Conservation (phyloP, 2,113 vertebrate species). For the Nannospalax galili region DNA sequence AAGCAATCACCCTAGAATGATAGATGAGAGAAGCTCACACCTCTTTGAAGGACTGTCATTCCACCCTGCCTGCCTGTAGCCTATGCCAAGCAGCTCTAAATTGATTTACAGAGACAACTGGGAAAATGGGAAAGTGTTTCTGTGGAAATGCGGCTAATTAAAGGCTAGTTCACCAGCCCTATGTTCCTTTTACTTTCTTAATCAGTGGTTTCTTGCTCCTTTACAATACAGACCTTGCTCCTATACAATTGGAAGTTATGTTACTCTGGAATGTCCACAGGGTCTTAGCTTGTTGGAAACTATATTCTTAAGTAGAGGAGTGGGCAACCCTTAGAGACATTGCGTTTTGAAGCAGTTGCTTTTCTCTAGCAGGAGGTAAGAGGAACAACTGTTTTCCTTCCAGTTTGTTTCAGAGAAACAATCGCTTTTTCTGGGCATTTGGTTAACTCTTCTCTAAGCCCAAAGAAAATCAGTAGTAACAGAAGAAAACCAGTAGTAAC, state of each 20-base stretch:
- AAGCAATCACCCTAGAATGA: constrained; percentile 68
- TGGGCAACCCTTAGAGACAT: neutral
- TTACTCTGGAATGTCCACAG: neutral
- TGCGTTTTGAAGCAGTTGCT: constrained; percentile 64
- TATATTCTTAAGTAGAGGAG: neutral
- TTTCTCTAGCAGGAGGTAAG: neutral
- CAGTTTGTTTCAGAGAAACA: constrained; percentile 70
- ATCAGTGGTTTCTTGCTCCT: neutral
- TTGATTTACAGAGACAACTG: constrained; percentile 77
- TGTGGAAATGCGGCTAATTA: constrained; percentile 63
- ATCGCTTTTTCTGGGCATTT: constrained; percentile 71
- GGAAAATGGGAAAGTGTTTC: constrained; percentile 58
- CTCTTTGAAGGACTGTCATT: constrained; percentile 72
- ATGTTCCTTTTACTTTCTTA: constrained; percentile 29
- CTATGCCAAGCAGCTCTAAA: constrained; percentile 59
- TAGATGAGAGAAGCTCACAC: constrained; percentile 76
- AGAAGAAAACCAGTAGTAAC: neutral
- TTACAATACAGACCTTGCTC: neutral
- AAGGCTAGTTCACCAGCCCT: constrained; percentile 29
- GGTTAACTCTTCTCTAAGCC: constrained; percentile 58
- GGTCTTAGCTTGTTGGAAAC: neutral
- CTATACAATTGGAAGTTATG: neutral
- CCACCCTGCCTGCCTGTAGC: constrained; percentile 64
- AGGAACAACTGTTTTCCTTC: constrained; percentile 51
- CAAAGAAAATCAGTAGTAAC: constrained; percentile 59